Evolutionary conservation across 2,888 invertebrate genomes (phyloP).

Genomic region (Macaria notata): DNA sequence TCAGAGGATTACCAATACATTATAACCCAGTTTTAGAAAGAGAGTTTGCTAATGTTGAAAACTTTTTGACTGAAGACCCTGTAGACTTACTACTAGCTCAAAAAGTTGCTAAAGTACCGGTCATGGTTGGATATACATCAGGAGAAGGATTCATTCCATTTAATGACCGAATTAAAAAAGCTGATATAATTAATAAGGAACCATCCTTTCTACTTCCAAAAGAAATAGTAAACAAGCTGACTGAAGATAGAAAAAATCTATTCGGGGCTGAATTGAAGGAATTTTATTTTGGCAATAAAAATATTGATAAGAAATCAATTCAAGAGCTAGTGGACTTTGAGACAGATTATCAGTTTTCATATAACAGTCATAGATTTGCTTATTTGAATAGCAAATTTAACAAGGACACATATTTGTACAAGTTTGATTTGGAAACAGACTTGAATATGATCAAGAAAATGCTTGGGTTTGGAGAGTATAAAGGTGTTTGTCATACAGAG

Average conservation of each 20-base stretch:
- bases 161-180: slow-evolving; percentile 41
- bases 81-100: slow-evolving; percentile 43
- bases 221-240: slow-evolving; percentile 45
- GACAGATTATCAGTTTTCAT: slow-evolving; percentile 50
- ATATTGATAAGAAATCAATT: slow-evolving; percentile 38
- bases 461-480: slow-evolving; percentile 33
- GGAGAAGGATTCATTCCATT: slow-evolving; percentile 52
- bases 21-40: slow-evolving; percentile 57
- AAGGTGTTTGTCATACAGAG: slow-evolving; percentile 73
- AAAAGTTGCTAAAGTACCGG: slow-evolving; percentile 49
- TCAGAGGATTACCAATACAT: slow-evolving; percentile 51
- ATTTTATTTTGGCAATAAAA: slow-evolving; percentile 50
- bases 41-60: slow-evolving; percentile 42
- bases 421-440: slow-evolving; percentile 54
- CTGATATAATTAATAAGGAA: slow-evolving; percentile 41
- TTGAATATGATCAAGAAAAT: slow-evolving; percentile 52
- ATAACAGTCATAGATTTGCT: slow-evolving; percentile 52
- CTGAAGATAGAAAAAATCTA: slow-evolving; percentile 29
- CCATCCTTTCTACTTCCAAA: slow-evolving; percentile 51
- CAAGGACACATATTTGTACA: slow-evolving; percentile 51
- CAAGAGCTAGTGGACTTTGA: slow-evolving; percentile 41
- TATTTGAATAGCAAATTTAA: slow-evolving; percentile 42
- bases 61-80: slow-evolving; percentile 52
- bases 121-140: slow-evolving; percentile 57
- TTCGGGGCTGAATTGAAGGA: slow-evolving; percentile 50